Evolutionary conservation across 2,888 invertebrate species (phyloP).

Genomic region (Ctenicera cuprea): DNA sequence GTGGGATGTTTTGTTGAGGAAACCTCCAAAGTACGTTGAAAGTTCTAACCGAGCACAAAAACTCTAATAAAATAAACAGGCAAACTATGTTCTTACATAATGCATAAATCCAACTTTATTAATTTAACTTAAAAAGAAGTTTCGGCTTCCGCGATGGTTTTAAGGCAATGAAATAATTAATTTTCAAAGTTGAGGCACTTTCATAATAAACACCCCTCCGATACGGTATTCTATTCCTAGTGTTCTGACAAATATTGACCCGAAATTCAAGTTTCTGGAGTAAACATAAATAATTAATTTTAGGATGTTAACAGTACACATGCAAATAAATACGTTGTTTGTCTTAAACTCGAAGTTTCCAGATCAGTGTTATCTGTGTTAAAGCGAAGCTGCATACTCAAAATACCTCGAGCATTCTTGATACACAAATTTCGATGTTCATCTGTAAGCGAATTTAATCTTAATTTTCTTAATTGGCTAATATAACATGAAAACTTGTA

Average conservation of each 20-base stretch:
- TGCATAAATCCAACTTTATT: slow-evolving; percentile 37
- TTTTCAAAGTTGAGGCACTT: slow-evolving; percentile 35
- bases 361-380: background rate
- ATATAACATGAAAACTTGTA: slow-evolving; percentile 7
- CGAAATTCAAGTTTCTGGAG: slow-evolving; percentile 32
- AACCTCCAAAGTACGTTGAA: background rate
- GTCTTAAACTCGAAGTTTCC: slow-evolving; percentile 16
- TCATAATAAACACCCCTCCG: slow-evolving; percentile 38
- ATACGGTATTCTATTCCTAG: slow-evolving; percentile 39
- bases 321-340: slow-evolving; percentile 38
- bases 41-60: background rate
- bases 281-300: slow-evolving; percentile 43
- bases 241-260: slow-evolving; percentile 44
- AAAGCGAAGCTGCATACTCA: slow-evolving; percentile 1
- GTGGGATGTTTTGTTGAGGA: background rate
- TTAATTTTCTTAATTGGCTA: slow-evolving; percentile 13
- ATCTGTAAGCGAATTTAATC: slow-evolving; percentile 9
- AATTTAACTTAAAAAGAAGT: slow-evolving; percentile 30
- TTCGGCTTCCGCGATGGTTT: slow-evolving; percentile 24
- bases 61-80: slow-evolving; percentile 14
- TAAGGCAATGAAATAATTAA: slow-evolving; percentile 42
- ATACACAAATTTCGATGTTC: background rate
- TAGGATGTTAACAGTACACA: slow-evolving; percentile 35
- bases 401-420: slow-evolving; percentile 6
- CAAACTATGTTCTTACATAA: slow-evolving; percentile 16